These are phyloP conservation scores for Alloscopus bannaensis DNA, from an alignment of 2,888 invertebrate species.

Conservation along the genomic window DNA sequence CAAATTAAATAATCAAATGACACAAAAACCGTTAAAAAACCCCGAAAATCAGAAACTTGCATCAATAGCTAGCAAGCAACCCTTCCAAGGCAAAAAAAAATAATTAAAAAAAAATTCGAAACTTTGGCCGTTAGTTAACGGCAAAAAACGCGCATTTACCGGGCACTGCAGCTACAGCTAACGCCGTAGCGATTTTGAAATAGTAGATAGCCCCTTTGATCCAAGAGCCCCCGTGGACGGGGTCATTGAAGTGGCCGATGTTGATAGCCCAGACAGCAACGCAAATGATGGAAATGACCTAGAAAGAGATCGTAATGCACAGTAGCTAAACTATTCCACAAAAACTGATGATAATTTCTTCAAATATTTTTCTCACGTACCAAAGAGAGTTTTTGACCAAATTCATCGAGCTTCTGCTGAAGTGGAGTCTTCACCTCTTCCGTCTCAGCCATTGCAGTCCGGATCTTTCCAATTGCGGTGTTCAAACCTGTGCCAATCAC, in stretches of 20 bases:
- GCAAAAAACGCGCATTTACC: too few relatives aligned
- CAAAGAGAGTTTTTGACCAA: slow-evolving; percentile 99
- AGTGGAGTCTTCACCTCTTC: slow-evolving; percentile 99
- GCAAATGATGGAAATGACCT: slow-evolving; percentile 98
- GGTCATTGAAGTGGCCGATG: slow-evolving; percentile 99
- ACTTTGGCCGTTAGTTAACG: too few relatives aligned
- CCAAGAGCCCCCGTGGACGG: slow-evolving; percentile 99
- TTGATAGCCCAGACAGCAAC: slow-evolving; percentile 99
- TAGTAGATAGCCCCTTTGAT: slow-evolving; percentile 99
- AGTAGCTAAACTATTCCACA: too few relatives aligned
- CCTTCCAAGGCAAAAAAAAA: too few relatives aligned
- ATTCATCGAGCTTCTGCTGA: slow-evolving; percentile 99
- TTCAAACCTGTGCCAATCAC: slow-evolving; percentile 98
- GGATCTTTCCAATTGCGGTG: slow-evolving; percentile 99
- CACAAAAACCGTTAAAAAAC: too few relatives aligned
- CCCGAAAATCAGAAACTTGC: too few relatives aligned
- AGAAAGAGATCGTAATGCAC: slow-evolving; percentile 32
- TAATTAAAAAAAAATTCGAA: too few relatives aligned
- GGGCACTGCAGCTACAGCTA: slow-evolving; percentile 99
- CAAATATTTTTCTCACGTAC: too few relatives aligned
- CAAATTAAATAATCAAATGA: too few relatives aligned
- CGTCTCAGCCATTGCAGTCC: slow-evolving; percentile 99
- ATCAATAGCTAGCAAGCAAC: too few relatives aligned
- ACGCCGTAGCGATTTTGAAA: slow-evolving; percentile 99
- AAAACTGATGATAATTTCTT: too few relatives aligned